These are phyloP conservation scores for Clangula hyemalis DNA, from an alignment of 2,797 vertebrate species.

Conservation along the genomic window DNA sequence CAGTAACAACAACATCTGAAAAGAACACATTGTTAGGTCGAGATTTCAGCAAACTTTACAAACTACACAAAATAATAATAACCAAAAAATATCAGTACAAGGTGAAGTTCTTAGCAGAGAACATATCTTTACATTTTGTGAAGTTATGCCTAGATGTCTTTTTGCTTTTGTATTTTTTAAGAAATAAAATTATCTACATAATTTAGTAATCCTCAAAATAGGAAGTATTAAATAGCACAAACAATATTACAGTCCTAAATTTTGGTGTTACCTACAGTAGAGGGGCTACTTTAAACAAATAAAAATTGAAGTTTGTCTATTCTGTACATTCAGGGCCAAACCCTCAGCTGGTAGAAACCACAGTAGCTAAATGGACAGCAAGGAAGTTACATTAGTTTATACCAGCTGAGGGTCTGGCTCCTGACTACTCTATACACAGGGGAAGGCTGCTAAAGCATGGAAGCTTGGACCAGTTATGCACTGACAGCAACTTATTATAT, in stretches of 20 bases:
- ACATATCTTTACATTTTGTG: conserved; percentile 83
- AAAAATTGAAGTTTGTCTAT: conserved; percentile 23
- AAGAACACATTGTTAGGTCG: conserved; percentile 63
- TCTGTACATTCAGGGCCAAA: conserved; percentile 50
- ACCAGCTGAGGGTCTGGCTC: conserved; percentile 13
- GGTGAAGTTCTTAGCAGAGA: conserved; percentile 60
- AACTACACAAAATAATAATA: conserved; percentile 74
- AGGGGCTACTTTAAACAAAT: conserved; percentile 35
- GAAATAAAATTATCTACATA: conserved; percentile 80
- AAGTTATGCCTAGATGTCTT: conserved; percentile 76
- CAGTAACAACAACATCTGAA: conserved; percentile 60
- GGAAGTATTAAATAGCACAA: conserved; percentile 79
- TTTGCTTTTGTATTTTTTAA: conserved; percentile 64
- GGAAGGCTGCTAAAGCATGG: conserved; percentile 7
- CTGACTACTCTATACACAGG: conserved; percentile 22
- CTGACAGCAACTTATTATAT: conserved; percentile 41
- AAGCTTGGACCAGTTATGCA: neutral
- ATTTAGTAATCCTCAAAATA: conserved; percentile 72
- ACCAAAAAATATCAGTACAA: conserved; percentile 32
- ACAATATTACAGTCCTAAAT: conserved; percentile 73
- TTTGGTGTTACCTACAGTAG: conserved; percentile 71
- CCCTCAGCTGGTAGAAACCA: conserved; percentile 6
- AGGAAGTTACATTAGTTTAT: neutral
- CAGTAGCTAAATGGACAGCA: conserved; percentile 5
- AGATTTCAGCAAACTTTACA: conserved; percentile 70